These are phyloP conservation scores for Scaptomyza pallida DNA, from an alignment of 1,140 invertebrate genomes.

Conservation along the genomic window DNA sequence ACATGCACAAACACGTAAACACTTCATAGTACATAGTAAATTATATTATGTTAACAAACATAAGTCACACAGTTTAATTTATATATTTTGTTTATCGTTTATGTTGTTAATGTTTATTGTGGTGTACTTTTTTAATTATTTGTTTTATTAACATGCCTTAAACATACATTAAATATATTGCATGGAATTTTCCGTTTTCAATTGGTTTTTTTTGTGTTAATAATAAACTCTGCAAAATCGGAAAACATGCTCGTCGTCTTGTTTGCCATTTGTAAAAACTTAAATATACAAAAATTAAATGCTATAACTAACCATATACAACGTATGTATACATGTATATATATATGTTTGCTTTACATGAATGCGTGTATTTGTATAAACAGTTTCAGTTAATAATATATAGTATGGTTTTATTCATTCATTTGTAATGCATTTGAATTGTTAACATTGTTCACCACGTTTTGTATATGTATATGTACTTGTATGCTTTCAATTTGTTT, in stretches of 20 bases:
- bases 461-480: constrained; percentile 57
- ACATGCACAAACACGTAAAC: constrained; percentile 26
- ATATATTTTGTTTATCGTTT: constrained; percentile 15
- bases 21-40: constrained; percentile 22
- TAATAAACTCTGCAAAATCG: constrained; percentile 61
- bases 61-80: constrained; percentile 18
- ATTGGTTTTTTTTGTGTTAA: constrained; percentile 44
- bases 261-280: constrained; percentile 68
- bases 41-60: constrained; percentile 41
- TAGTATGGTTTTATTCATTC: constrained; percentile 56
- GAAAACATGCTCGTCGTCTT: constrained; percentile 34
- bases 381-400: constrained; percentile 60
- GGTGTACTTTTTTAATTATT: constrained; percentile 24
- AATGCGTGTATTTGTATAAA: constrained; percentile 59
- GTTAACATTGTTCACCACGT: constrained; percentile 81
- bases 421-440: constrained; percentile 75
- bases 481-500: constrained; percentile 33
- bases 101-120: constrained; percentile 31
- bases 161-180: constrained; percentile 42
- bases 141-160: constrained; percentile 37
- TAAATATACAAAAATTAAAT: constrained; percentile 76
- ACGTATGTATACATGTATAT: constrained; percentile 30
- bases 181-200: constrained; percentile 62
- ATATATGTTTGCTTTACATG: constrained; percentile 53
- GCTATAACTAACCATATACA: constrained; percentile 73